These are phyloP conservation scores for Cheirogaleus major DNA, from an alignment of 2,797 vertebrate species.

Conservation along the genomic window DNA sequence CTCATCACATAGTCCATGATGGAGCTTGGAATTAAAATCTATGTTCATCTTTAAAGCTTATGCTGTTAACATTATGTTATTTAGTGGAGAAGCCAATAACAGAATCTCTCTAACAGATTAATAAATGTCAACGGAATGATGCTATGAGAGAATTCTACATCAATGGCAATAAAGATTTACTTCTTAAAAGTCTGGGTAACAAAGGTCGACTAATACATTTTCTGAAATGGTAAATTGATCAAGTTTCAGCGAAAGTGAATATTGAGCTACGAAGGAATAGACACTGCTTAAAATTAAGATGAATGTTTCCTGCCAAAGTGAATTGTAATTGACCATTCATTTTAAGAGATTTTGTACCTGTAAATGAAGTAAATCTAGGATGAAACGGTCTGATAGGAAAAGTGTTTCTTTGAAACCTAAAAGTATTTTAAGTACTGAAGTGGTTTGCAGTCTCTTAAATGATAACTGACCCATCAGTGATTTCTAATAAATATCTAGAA, in stretches of 20 bases:
- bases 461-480: background rate
- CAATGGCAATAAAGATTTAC: background rate
- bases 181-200: background rate
- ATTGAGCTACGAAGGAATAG: background rate
- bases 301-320: background rate
- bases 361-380: background rate
- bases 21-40: background rate
- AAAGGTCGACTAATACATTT: background rate
- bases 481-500: background rate
- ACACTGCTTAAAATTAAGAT: background rate
- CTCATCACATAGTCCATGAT: background rate
- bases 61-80: background rate
- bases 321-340: background rate
- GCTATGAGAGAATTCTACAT: background rate
- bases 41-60: background rate
- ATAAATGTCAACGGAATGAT: background rate
- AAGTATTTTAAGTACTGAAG: background rate
- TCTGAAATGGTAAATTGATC: background rate
- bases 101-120: background rate
- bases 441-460: background rate
- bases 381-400: background rate
- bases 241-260: constrained; percentile 1
- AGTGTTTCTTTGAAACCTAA: background rate
- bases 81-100: background rate
- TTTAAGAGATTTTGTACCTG: background rate